phyloP scores from a whole-genome alignment of 2,888 invertebrate species.

The Saturnia pavonia region DNA sequence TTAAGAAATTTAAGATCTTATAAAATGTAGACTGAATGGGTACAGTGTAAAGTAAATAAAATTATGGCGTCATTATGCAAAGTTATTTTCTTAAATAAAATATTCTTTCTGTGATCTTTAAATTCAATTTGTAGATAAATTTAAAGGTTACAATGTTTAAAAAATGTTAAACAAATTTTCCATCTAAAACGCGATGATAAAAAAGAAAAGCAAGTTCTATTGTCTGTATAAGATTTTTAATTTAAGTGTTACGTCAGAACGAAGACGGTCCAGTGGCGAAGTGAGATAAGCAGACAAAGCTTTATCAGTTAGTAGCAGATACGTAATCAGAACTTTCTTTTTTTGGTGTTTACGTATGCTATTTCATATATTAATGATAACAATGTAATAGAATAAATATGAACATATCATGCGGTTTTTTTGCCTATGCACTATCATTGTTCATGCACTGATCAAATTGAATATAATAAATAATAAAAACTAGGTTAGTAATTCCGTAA shows the following conservation, averaged over 20 bases:
- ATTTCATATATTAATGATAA: neutral
- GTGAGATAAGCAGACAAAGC: slow-evolving; percentile 66
- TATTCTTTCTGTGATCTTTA: neutral
- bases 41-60: neutral
- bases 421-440: too few relatives aligned
- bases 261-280: slow-evolving; percentile 45
- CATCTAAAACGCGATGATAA: neutral
- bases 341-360: neutral
- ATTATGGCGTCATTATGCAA: neutral
- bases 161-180: slow-evolving; percentile 11
- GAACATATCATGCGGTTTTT: too few relatives aligned
- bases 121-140: neutral
- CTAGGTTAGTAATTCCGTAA: neutral
- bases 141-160: neutral
- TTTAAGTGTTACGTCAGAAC: slow-evolving; percentile 43
- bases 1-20: neutral
- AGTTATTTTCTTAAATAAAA: neutral
- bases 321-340: slow-evolving; percentile 12
- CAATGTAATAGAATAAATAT: neutral
- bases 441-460: too few relatives aligned
- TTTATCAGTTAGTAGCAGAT: slow-evolving; percentile 49
- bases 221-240: slow-evolving; percentile 43
- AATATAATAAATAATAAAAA: too few relatives aligned
- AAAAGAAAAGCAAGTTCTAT: slow-evolving; percentile 19
- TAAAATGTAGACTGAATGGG: neutral